A percentile compares a stretch with the other conserved stretches of the same genome.
These are phyloP conservation scores for Pocota personata DNA, from an alignment of 2,888 invertebrate species.

Conservation along the genomic window DNA sequence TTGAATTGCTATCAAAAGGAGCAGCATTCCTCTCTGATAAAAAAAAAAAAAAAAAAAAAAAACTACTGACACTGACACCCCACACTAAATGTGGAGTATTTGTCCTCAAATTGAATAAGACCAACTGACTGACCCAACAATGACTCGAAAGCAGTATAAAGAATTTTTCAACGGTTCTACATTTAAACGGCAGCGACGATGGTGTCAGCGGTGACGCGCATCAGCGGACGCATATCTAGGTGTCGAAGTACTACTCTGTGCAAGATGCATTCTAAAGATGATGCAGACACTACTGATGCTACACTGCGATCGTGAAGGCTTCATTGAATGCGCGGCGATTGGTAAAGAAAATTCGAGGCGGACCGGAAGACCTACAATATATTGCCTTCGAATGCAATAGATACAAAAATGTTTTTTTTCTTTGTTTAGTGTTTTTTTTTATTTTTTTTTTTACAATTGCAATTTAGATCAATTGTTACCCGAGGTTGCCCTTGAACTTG, in stretches of 20 bases:
- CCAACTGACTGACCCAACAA: slow-evolving; percentile 70
- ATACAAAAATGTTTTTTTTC: slow-evolving; percentile 4
- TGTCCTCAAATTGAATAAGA: slow-evolving; percentile 69
- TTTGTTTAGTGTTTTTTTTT: background rate
- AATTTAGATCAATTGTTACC: slow-evolving; percentile 67
- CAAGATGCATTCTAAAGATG: slow-evolving; percentile 38
- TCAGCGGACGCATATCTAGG: background rate
- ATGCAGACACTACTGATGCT: slow-evolving; percentile 13
- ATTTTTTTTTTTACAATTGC: slow-evolving; percentile 27
- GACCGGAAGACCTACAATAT: slow-evolving; percentile 64
- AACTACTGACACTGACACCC: slow-evolving; percentile 60
- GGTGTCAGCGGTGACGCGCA: background rate
- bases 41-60: slow-evolving; percentile 2
- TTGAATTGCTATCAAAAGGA: slow-evolving; percentile 55
- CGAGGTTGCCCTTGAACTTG: slow-evolving; percentile 69
- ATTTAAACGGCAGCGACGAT: background rate
- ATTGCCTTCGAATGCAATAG: slow-evolving; percentile 45
- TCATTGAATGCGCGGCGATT: slow-evolving; percentile 60
- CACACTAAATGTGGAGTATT: slow-evolving; percentile 35
- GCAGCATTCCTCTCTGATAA: slow-evolving; percentile 45
- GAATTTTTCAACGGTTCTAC: background rate
- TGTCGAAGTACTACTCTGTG: background rate
- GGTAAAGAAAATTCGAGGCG: slow-evolving; percentile 62
- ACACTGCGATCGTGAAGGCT: slow-evolving; percentile 5
- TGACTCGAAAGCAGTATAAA: slow-evolving; percentile 26